Conservation (phyloP, 2,888 invertebrate genomes). For the Drosophila paramelanica region DNA sequence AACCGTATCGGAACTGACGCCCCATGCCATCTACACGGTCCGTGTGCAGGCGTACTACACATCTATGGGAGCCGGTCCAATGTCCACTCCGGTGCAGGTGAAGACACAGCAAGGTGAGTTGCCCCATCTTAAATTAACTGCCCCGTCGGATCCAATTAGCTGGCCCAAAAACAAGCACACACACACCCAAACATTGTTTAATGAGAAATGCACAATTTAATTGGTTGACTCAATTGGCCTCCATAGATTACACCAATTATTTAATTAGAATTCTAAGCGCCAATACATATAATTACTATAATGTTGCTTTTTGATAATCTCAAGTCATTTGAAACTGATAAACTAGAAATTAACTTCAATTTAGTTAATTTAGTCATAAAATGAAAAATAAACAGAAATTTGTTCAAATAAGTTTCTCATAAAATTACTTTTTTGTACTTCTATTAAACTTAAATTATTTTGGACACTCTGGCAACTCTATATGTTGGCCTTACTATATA, state of each 20-base stretch:
- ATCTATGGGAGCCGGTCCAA: conserved; percentile 97
- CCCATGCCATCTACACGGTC: conserved; percentile 97
- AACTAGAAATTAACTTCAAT: not conserved
- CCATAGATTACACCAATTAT: conserved; percentile 68
- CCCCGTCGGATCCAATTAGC: conserved; percentile 45
- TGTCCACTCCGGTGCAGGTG: conserved; percentile 98
- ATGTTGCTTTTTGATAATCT: not conserved
- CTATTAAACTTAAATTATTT: not conserved
- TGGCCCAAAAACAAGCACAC: conserved; percentile 25
- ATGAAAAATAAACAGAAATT: not conserved
- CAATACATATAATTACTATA: conserved; percentile 5
- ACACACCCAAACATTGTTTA: conserved; percentile 19
- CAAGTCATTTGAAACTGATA: not conserved
- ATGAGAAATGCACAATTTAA: conserved; percentile 54
- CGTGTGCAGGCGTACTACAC: conserved; percentile 96
- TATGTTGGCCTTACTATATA: not conserved
- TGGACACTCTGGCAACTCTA: not conserved
- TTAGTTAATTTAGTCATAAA: not conserved
- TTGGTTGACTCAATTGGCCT: conserved; percentile 47
- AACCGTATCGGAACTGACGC: conserved; percentile 95
- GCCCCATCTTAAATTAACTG: conserved; percentile 24
- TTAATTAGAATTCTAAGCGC: conserved; percentile 66
- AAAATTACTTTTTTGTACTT: no score
- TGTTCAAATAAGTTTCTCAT: not conserved
- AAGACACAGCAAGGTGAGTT: conserved; percentile 96